Base-by-base conservation (phyloP, 23 tunicate genomes). In the Halocynthia roretzi region DNA sequence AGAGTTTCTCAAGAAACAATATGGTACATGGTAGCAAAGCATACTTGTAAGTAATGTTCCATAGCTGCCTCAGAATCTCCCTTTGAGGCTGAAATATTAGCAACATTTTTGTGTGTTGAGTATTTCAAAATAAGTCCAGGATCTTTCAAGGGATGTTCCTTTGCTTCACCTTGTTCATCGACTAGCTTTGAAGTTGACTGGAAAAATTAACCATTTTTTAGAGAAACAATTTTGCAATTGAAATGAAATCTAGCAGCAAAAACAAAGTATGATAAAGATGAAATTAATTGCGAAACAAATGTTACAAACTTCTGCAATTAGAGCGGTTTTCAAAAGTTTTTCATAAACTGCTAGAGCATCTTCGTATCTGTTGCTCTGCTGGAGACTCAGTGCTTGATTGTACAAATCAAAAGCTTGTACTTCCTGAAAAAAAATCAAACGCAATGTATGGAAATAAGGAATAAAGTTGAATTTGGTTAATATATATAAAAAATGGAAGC, bases 21-120 rank as follows among this genome's bases (percentile, higher is more conserved):
- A 31, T 31, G 44, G 44, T 31, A 31, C 44, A 31, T 31, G 44
- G 44, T 31, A 31, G 44, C 44, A 31, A 14, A 52, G 10, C 66
- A 15, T 22, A 87, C 94, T 78, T 92, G 83, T 31, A 92, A 56
- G 71, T 92, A 92, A 80, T 92, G 88, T 53, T 92, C 92, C 98
- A 92, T 92, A 51, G 98, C 98, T 50, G 81, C 68, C 12, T 86
- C 75, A 7, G 76, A 86, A 54, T 92, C 86, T 52, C 98, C 98
- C 18, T 80, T 75, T n/a, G 76, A 77, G n/a, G 87, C 92, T n/a
- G 80, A 71, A 76, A 92, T 92, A 53, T 84, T 86, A 8, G 98
- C 98, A 74, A 92, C 80, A 69, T 92, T 92, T 62, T 92, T 92
- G 66, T 92, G 98, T 53, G 98, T 82, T 5, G 98, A 92, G 65